These are phyloP conservation scores for Agapostemon virescens DNA, from an alignment of 2,888 invertebrate genomes.

Conservation along the genomic window DNA sequence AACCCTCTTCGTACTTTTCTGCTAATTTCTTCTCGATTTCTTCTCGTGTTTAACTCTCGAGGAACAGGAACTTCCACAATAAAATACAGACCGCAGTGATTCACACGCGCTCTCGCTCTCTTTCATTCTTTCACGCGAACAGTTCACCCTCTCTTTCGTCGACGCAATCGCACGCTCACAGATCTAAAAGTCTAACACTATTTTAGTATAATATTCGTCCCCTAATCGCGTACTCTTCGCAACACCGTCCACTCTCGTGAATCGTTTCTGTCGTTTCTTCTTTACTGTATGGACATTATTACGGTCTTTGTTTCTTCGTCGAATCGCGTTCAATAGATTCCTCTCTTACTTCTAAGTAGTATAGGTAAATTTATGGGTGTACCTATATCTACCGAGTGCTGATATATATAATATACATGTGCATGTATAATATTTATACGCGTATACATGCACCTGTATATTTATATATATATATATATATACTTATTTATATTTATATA, in stretches of 20 bases:
- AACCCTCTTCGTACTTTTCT: conserved; percentile 34
- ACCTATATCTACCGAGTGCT: conserved; percentile 66
- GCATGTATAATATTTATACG: conserved; percentile 43
- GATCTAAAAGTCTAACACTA: conserved; percentile 52
- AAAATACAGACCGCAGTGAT: conserved; percentile 75
- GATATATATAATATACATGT: conserved; percentile 63
- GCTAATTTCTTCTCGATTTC: conserved; percentile 57
- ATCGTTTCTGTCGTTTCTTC: conserved; percentile 17
- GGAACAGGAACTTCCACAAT: conserved; percentile 78
- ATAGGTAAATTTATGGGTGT: conserved; percentile 64
- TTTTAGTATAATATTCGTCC: conserved; percentile 53
- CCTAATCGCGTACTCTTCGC: conserved; percentile 45
- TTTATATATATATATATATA: conserved; percentile 31
- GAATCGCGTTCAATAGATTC: conserved; percentile 48
- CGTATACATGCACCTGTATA: conserved; percentile 63
- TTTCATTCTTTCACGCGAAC: conserved; percentile 60
- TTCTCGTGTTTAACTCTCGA: conserved; percentile 48
- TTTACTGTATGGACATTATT: conserved; percentile 19
- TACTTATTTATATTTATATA: conserved; percentile 37
- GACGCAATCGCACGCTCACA: conserved; percentile 46
- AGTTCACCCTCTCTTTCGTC: conserved; percentile 45
- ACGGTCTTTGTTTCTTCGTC: conserved; percentile 45
- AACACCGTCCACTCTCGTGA: conserved; percentile 46
- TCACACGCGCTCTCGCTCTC: conserved; percentile 68
- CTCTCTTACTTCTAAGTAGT: conserved; percentile 48